Evolutionary conservation across 1,140 invertebrate species (phyloP), one percentile per base, ranked within the genome.

Genomic region (Lasioglossum albipes): DNA sequence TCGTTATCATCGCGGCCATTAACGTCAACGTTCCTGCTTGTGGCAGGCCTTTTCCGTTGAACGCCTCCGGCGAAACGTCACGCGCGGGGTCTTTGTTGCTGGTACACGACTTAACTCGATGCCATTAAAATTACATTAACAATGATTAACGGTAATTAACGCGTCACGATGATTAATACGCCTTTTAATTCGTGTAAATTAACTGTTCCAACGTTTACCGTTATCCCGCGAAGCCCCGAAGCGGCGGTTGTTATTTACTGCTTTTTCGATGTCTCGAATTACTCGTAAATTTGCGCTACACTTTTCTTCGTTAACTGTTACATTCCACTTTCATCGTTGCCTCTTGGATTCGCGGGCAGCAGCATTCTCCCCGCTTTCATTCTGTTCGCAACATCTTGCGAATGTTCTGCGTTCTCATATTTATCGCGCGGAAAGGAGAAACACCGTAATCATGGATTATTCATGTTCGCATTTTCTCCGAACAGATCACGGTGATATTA

Each of bases 81-180:
- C 20, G 20, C 9, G 22, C 57, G 7, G n/a, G 7, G n/a, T 59
- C 52, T 18, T 4, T 27, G 36, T 72, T 78, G 41, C 45, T 42
- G 20, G 79, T 75, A 69, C 69, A 78, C 72, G 36, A 73, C 80
- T 81, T 66, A 81, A 62, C 49, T 73, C 52, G 73, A 68, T 71
- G 84, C 75, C 77, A 79, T 80, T 84, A 84, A 86, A 84, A 86
- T 84, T 86, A 79, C 75, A 84, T 81, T 84, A 80, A 84, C 82
- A 79, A 84, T 79, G 84, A 86, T 86, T 86, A 86, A 84, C 75
- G 82, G 76, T 81, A 82, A 82, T 86, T 86, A 86, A 82, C 82
- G 71, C 75, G 84, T 84, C 75, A 79, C 31, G 70, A 79, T 79
- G 77, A 79, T 79, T 79, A 79, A 79, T 74, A 72, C 71, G 49